phyloP scores from a whole-genome alignment of 2,888 invertebrate species.

The Priocnemis perturbator region DNA sequence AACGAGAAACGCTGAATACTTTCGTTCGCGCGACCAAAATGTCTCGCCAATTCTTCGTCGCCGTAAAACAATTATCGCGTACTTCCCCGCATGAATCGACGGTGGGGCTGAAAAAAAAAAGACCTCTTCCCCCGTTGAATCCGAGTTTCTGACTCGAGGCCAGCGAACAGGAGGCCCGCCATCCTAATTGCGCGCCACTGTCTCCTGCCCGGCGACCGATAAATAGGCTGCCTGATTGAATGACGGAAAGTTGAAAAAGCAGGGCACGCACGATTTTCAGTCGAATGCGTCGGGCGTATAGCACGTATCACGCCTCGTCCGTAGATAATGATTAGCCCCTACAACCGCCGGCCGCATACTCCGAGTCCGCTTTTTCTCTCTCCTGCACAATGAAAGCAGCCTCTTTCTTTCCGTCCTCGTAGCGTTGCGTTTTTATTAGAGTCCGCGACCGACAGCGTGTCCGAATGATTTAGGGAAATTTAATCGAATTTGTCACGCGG shows the following conservation, averaged over 20 bases:
- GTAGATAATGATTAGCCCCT: constrained; percentile 51
- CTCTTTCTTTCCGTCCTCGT: neutral
- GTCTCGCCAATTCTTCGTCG: too few relatives aligned
- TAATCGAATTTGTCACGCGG: constrained; percentile 19
- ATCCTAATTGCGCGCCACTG: neutral
- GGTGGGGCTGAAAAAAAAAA: too few relatives aligned
- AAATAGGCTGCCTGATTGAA: constrained; percentile 43
- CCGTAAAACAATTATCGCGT: too few relatives aligned
- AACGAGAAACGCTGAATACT: too few relatives aligned
- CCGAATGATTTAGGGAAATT: constrained; percentile 39
- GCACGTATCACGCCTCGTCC: constrained; percentile 28
- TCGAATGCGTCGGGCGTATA: constrained; percentile 33
- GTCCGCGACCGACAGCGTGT: constrained; percentile 27
- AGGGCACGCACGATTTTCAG: constrained; percentile 39
- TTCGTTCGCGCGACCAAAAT: too few relatives aligned
- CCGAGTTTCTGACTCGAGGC: too few relatives aligned
- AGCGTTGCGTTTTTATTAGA: constrained; percentile 11
- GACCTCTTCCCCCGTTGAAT: too few relatives aligned
- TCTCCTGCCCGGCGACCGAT: constrained; percentile 17
- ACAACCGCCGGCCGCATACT: constrained; percentile 12
- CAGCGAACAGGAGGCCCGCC: too few relatives aligned
- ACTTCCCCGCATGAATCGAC: too few relatives aligned
- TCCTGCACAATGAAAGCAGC: neutral
- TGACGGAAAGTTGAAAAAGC: constrained; percentile 33
- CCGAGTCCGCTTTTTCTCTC: neutral